These are phyloP conservation scores for Barypeithes pellucidus DNA, from an alignment of 2,888 invertebrate genomes.

Conservation along the genomic window DNA sequence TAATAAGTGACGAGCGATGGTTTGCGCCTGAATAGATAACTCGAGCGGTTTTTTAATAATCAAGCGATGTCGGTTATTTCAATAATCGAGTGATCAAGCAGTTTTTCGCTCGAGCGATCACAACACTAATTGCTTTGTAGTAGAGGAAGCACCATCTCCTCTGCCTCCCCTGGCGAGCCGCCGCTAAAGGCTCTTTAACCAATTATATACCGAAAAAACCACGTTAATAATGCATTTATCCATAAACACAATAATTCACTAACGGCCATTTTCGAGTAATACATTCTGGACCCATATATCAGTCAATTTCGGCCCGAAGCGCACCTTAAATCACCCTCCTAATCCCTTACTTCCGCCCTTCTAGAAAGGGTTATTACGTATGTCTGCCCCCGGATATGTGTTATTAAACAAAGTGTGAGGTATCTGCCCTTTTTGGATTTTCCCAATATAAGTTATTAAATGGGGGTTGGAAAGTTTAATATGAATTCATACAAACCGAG, in stretches of 20 bases:
- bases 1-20: no score
- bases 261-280: constrained; percentile 47
- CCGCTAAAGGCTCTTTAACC: no score
- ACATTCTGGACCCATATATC: constrained; percentile 45
- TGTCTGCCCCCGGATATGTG: constrained; percentile 49
- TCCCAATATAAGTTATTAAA: constrained; percentile 42
- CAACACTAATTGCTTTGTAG: no score
- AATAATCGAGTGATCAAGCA: no score
- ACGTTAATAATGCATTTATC: constrained; percentile 33
- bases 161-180: no score
- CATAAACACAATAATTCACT: constrained; percentile 45
- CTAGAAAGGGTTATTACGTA: constrained; percentile 51
- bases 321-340: constrained; percentile 51
- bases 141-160: no score
- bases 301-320: constrained; percentile 49
- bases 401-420: constrained; percentile 44
- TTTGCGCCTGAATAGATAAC: no score
- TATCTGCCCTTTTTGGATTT: constrained; percentile 33
- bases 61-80: no score
- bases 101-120: no score
- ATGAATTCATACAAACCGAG: constrained; percentile 20
- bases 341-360: constrained; percentile 50
- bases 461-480: constrained; percentile 20
- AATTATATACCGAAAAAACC: background rate
- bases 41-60: no score